Conservation (phyloP, 2,888 invertebrate species). For the Dicranocentrus wangi region DNA sequence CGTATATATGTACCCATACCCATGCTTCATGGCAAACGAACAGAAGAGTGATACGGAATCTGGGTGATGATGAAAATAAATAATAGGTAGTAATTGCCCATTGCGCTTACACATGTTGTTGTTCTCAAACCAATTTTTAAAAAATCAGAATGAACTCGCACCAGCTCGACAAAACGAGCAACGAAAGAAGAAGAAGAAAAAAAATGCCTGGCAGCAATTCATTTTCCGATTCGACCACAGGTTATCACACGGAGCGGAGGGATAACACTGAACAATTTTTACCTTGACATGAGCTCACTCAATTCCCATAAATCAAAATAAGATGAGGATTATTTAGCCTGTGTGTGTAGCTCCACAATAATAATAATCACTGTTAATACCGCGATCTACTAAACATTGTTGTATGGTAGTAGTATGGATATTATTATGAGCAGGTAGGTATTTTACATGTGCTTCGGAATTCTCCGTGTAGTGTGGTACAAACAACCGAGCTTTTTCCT, state of each 20-base stretch:
- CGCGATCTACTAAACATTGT: too few species aligned
- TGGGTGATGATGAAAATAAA: conserved; percentile 37
- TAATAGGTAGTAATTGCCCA: conserved; percentile 28
- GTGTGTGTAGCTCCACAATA: conserved; percentile 23
- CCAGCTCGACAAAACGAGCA: background rate
- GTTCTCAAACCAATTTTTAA: background rate
- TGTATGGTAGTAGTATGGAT: too few species aligned
- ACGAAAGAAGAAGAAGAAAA: background rate
- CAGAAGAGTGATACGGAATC: conserved; percentile 28
- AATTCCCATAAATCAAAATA: conserved; percentile 55
- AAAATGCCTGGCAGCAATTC: background rate
- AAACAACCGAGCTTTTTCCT: too few species aligned
- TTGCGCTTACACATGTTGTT: background rate
- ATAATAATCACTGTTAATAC: too few species aligned
- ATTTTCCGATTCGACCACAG: too few species aligned
- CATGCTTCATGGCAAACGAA: background rate
- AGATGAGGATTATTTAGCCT: conserved; percentile 52
- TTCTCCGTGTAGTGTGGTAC: too few species aligned
- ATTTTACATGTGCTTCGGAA: too few species aligned
- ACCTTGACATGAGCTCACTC: conserved; percentile 44
- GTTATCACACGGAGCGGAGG: too few species aligned
- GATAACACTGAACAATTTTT: background rate
- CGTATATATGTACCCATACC: background rate
- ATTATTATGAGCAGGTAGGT: too few species aligned
- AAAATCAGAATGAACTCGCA: conserved; percentile 12